Evolutionary conservation across 2,113 vertebrate genomes (phyloP), one percentile per base, ranked within the genome.

Genomic region (Calyptomena viridis): DNA sequence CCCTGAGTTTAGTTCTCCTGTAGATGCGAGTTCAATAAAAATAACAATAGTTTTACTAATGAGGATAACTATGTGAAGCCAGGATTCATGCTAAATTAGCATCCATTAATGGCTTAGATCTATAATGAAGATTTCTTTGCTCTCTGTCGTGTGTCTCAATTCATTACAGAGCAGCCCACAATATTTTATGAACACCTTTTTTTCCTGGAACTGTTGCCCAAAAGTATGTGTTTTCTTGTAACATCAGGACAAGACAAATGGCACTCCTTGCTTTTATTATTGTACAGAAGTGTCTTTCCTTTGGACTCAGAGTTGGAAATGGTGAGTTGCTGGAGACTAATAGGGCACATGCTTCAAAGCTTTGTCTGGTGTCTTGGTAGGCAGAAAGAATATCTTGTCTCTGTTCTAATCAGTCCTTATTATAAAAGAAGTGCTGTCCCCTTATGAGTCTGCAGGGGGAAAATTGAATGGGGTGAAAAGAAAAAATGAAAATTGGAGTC

Each of bases 51-150:
- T 84, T 93, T 52, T 81, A 64, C 79, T 90, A 81, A 93, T 74
- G 63, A 88, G 60, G 59, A 56, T 59, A 89, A 63, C 35, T 81
- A 9, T n/a, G 31, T 89, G 76, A 81, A 92, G n/a, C 59, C 63
- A 84, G 71, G 59, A 83, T 71, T 90, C 28, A 8, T 90, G 75
- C 75, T 92, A 80, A 88, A 91, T 97, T 92, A 84, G 66, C 78
- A 81, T 63, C 52, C 56, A 16, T 94, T 94, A 80, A 40, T 86
- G 60, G 33, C 68, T 93, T 78, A 63, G 19, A 28, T 83, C 72
- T 64, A 9, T 81, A 89, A 63, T 78, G 85, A 88, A 78, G 31
- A 44, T 44, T 93, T 92, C 76, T 30, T 23, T 78, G 27, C 75
- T 67, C 35, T 91, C 23, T 86, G 30, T 62, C 71, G 14, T 44